Base-by-base conservation (phyloP, 35 echinoderm and acorn worm genomes). In the Ophiothrix spiculata region DNA sequence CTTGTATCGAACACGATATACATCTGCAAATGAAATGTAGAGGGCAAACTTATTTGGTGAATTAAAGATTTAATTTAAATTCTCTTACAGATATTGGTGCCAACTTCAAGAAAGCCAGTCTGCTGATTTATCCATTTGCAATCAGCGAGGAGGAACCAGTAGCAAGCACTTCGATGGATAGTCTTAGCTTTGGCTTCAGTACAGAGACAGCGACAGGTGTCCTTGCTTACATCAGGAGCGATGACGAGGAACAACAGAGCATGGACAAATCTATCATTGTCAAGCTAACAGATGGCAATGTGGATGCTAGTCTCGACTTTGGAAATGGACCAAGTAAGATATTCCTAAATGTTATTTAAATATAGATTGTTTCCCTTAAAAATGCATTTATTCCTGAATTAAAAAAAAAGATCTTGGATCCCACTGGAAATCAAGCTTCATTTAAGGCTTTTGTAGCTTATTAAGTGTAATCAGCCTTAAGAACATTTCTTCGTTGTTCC, bases 161-260 rank as follows among this genome's bases (percentile, higher is more conserved):
- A 17, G 15, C 31, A 16, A 35, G 45, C 19, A 37, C 75, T 14
- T 37, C 83, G 31, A 40, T 35, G 23, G 88, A 90, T 39, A 40
- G 25, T 23, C 81, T 90, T 16, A 73, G 49, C 31, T 90, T 90
- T 84, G 88, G 88, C 49, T 90, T 90, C 81, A 90, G 88, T 77
- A 90, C 88, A 35, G 42, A 64, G 32, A 38, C 81, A 4, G 16
- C 80, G 31, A 40, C 81, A 35, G 88, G 88, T 78, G 75, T 80
- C 4, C 35, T 90, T 23, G 74, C 78, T 37, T 90, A 90, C 45
- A 80, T 84, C 25, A 83, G 88, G 80, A 90, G 75, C 49, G 73
- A 76, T 75, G 64, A 84, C 31, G 63, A 39, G 31, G 63, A 39
- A 35, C 37, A 76, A 54, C 37, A 41, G 1, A 34, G 4, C 11